Evolutionary conservation across 2,888 invertebrate species (phyloP).

Genomic region (Anaspis maculata): DNA sequence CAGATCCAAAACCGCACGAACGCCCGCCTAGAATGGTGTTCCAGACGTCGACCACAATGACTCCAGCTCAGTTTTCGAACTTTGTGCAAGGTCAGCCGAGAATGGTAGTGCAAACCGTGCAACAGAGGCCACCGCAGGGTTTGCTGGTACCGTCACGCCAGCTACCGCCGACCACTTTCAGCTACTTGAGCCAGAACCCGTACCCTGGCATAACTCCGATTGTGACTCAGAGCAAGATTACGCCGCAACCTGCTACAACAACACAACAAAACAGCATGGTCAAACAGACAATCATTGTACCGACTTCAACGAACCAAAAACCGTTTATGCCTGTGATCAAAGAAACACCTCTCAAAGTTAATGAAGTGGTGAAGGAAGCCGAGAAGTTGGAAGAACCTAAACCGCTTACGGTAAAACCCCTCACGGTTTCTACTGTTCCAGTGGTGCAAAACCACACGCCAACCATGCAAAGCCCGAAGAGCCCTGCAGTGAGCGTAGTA

Average conservation of each 20-base stretch:
- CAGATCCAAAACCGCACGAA: constrained; percentile 26
- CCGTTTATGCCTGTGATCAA: constrained; percentile 31
- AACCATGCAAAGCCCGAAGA: too few relatives aligned
- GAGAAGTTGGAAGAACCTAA: too few relatives aligned
- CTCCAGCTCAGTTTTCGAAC: constrained; percentile 21
- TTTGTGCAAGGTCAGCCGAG: constrained; percentile 24
- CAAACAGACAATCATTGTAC: too few relatives aligned
- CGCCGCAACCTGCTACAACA: background rate
- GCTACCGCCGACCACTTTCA: constrained; percentile 19
- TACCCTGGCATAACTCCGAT: background rate
- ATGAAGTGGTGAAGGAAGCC: too few relatives aligned
- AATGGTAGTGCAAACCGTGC: constrained; percentile 27
- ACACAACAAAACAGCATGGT: background rate
- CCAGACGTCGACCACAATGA: constrained; percentile 22
- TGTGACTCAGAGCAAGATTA: background rate
- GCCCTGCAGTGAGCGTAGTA: too few relatives aligned
- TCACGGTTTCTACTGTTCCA: background rate
- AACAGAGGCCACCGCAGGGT: constrained; percentile 22
- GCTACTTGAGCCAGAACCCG: constrained; percentile 9
- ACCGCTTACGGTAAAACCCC: too few relatives aligned
- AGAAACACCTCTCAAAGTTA: constrained; percentile 26
- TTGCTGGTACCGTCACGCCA: constrained; percentile 27
- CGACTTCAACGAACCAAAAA: background rate
- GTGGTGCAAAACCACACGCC: too few relatives aligned
- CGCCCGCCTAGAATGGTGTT: constrained; percentile 43